Conservation (phyloP, 2,113 vertebrate genomes). For the Picathartes gymnocephalus region DNA sequence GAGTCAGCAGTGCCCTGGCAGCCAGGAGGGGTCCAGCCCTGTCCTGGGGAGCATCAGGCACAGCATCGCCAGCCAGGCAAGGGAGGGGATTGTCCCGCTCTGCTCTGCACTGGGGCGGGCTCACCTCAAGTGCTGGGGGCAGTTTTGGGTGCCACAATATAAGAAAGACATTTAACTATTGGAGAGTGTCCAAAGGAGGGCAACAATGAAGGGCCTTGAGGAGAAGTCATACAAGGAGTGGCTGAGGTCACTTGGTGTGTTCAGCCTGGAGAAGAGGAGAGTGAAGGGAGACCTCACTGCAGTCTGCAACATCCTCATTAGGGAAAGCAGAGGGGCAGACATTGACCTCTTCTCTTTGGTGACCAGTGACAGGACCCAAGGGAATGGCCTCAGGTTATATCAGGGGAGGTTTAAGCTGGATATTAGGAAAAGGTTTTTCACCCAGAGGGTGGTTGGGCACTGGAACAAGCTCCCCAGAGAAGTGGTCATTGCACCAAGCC, state of each 20-base stretch:
- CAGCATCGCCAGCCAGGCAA: fast-evolving
- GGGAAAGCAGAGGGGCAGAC: background rate
- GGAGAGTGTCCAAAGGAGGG: background rate
- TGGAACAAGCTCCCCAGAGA: background rate
- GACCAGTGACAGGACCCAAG: background rate
- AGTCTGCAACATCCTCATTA: fast-evolving
- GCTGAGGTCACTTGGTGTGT: background rate
- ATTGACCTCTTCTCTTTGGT: background rate
- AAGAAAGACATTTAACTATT: background rate
- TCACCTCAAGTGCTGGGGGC: background rate
- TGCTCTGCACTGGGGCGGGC: background rate
- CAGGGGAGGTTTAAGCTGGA: background rate
- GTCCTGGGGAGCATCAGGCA: background rate
- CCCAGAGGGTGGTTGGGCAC: background rate
- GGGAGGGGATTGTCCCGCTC: background rate
- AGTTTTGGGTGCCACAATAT: fast-evolving
- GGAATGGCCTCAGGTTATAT: background rate
- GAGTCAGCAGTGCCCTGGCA: background rate
- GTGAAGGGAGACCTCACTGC: background rate
- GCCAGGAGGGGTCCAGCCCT: background rate
- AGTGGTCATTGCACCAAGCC: background rate
- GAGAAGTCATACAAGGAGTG: fast-evolving
- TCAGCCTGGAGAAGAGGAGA: background rate
- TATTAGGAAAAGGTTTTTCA: background rate
- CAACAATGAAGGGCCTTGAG: fast-evolving